Percentiles rank a stretch among this genome's conserved stretches.
These are phyloP conservation scores for Galagoides demidoff DNA, from an alignment of 2,797 vertebrate genomes.

Conservation along the genomic window DNA sequence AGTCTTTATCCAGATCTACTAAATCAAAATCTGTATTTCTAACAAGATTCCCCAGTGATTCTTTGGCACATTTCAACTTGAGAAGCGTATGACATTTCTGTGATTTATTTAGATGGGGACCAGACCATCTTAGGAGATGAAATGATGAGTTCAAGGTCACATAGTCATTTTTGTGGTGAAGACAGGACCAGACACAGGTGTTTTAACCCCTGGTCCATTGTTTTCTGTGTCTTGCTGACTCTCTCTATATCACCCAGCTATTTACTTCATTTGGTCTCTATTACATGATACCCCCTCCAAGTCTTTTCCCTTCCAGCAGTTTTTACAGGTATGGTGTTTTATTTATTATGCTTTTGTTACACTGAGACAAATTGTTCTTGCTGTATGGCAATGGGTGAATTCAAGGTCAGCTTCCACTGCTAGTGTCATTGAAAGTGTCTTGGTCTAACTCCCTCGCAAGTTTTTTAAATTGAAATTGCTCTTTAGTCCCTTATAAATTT, in stretches of 20 bases:
- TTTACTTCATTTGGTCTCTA: not conserved
- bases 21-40: not conserved
- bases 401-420: not conserved
- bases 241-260: not conserved
- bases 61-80: not conserved
- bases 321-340: not conserved
- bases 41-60: not conserved
- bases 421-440: not conserved
- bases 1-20: not conserved
- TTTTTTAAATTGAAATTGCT: conserved; percentile 21
- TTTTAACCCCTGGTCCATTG: not conserved
- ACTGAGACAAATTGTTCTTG: not conserved
- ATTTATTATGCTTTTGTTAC: not conserved
- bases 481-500: conserved; percentile 32
- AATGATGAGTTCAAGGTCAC: not conserved
- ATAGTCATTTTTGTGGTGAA: not conserved
- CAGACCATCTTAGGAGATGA: not conserved
- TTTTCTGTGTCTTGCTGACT: not conserved
- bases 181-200: not conserved
- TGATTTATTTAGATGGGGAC: not conserved
- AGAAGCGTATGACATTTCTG: not conserved
- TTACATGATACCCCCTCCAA: not conserved
- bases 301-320: conserved; percentile 1
- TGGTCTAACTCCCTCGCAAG: not conserved
- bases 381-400: not conserved